Evolutionary conservation across 2,797 vertebrate genomes (phyloP).

Genomic region (Melanogrammus aeglefinus): DNA sequence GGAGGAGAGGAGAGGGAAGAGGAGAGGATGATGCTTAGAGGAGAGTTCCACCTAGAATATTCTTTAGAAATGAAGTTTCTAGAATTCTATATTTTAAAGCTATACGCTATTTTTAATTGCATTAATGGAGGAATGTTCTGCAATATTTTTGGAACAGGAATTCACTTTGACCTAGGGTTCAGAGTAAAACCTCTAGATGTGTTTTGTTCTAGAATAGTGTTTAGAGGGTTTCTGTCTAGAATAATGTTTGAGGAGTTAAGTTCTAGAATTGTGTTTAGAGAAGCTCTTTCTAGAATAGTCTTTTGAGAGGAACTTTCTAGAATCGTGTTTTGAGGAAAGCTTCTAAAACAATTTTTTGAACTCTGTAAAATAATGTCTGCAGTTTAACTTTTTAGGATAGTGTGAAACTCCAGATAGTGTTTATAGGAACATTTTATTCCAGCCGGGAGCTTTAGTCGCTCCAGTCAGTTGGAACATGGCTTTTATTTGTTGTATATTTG

Average conservation of each 20-base stretch:
- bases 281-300: too few relatives aligned
- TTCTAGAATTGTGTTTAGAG: too few relatives aligned
- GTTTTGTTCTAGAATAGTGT: too few relatives aligned
- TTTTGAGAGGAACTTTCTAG: neutral
- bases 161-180: neutral
- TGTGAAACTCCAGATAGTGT: too few relatives aligned
- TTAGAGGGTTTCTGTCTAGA: too few relatives aligned
- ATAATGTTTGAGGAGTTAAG: too few relatives aligned
- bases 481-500: conserved; percentile 13
- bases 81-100: neutral
- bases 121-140: neutral
- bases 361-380: too few relatives aligned
- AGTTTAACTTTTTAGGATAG: too few relatives aligned
- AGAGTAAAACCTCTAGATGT: too few relatives aligned
- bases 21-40: neutral
- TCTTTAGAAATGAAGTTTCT: neutral
- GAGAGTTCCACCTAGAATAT: neutral
- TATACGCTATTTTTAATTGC: neutral
- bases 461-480: conserved; percentile 10
- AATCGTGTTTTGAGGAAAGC: neutral
- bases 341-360: too few relatives aligned
- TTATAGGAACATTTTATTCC: too few relatives aligned
- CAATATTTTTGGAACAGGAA: neutral
- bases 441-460: neutral
- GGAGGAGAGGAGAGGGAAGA: too few relatives aligned